These are phyloP conservation scores for Pseudomyrmex gracilis DNA, from an alignment of 1,140 invertebrate genomes.

Conservation along the genomic window DNA sequence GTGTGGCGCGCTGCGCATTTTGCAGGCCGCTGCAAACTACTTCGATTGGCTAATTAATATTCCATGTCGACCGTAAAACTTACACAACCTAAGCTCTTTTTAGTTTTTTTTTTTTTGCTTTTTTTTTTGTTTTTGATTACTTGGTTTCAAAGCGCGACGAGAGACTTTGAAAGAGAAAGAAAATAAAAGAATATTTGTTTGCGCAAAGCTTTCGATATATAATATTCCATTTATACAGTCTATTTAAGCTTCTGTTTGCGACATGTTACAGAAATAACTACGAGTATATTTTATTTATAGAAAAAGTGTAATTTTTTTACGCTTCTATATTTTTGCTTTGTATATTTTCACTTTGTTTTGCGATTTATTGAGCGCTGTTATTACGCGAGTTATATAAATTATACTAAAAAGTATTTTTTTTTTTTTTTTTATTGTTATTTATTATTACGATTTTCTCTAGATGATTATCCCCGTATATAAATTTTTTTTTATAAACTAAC, in stretches of 20 bases:
- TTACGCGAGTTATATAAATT: not conserved
- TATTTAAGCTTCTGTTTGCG: not conserved
- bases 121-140: not conserved
- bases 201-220: not conserved
- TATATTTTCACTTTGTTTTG: not conserved
- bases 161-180: not conserved
- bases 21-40: not conserved
- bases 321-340: not conserved
- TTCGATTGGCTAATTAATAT: constrained; percentile 39
- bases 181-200: constrained; percentile 1
- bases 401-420: not conserved
- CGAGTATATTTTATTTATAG: not conserved
- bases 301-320: not conserved
- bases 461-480: too few species aligned
- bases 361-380: not conserved
- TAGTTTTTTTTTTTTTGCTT: too few species aligned
- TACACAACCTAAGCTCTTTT: not conserved
- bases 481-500: constrained; percentile 21
- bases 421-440: not conserved
- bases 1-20: constrained; percentile 41
- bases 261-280: constrained; percentile 1
- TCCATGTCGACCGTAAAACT: not conserved
- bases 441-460: too few species aligned
- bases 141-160: not conserved
- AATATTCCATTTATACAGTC: not conserved